Conservation (phyloP, 2,888 invertebrate genomes). For the Halocaridina rubra region DNA sequence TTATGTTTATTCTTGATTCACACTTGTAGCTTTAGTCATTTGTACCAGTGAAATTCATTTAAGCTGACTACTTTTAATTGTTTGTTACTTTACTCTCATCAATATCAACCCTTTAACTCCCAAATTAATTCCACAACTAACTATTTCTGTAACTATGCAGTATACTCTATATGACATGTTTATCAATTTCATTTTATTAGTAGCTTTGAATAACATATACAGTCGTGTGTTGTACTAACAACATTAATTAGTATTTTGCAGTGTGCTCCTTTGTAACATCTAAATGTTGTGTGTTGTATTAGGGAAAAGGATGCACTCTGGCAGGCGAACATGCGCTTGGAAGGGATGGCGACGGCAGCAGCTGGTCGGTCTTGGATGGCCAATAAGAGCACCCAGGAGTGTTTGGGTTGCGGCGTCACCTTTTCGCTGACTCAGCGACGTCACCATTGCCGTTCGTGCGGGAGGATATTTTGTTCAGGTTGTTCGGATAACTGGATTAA, state of each 20-base stretch:
- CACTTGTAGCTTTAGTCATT: no score
- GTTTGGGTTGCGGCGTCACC: slow-evolving; percentile 7
- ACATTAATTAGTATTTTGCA: neutral
- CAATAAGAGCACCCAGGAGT: slow-evolving; percentile 23
- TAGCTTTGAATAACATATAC: no score
- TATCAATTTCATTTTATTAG: no score
- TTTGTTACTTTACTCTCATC: no score
- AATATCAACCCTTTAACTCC: no score
- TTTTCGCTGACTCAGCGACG: slow-evolving; percentile 39
- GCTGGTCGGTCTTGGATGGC: slow-evolving; percentile 26
- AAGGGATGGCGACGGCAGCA: slow-evolving; percentile 6
- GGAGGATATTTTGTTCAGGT: slow-evolving; percentile 43
- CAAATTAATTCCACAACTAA: no score
- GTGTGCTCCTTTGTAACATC: neutral
- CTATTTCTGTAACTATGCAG: no score
- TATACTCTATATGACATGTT: no score
- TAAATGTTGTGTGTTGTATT: no score
- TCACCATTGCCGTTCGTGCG: slow-evolving; percentile 46
- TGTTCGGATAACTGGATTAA: slow-evolving; percentile 46
- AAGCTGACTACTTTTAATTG: no score
- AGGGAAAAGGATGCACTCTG: slow-evolving; percentile 49
- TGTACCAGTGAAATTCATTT: no score
- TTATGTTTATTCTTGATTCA: no score
- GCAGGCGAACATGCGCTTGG: slow-evolving; percentile 41
- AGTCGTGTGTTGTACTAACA: neutral